These are phyloP conservation scores for Mormyrops attenuatus DNA, from an alignment of 2,797 vertebrate genomes.

Conservation along the genomic window DNA sequence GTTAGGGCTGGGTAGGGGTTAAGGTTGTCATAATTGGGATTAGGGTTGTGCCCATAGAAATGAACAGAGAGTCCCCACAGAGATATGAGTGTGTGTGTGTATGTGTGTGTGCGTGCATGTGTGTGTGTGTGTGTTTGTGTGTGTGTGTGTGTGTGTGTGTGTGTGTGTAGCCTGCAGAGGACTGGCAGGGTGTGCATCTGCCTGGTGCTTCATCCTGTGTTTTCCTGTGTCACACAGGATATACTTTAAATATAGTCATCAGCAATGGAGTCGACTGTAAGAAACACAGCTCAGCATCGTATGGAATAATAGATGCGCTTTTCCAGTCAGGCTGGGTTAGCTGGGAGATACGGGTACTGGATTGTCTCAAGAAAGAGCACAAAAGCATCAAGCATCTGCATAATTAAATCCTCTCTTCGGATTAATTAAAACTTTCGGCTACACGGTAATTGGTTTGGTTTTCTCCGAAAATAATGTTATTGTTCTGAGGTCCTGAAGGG, in stretches of 20 bases:
- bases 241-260: neutral
- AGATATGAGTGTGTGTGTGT: no score
- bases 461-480: slow-evolving; percentile 29
- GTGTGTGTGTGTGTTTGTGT: neutral
- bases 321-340: neutral
- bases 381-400: slow-evolving; percentile 24
- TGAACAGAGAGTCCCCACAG: no score
- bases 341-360: slow-evolving; percentile 16
- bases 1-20: neutral
- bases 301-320: neutral
- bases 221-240: neutral
- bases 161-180: neutral
- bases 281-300: neutral
- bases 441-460: slow-evolving; percentile 35
- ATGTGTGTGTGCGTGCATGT: slow-evolving; percentile 20
- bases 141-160: slow-evolving; percentile 20
- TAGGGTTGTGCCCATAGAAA: neutral
- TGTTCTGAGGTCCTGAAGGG: slow-evolving; percentile 31
- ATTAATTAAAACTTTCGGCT: slow-evolving; percentile 32
- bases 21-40: neutral
- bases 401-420: slow-evolving; percentile 29
- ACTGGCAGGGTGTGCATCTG: neutral
- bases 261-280: neutral
- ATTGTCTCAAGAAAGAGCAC: slow-evolving; percentile 17
- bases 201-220: neutral